Conservation (phyloP, 1,140 invertebrate genomes). For the Neoseiulus cucumeris region DNA sequence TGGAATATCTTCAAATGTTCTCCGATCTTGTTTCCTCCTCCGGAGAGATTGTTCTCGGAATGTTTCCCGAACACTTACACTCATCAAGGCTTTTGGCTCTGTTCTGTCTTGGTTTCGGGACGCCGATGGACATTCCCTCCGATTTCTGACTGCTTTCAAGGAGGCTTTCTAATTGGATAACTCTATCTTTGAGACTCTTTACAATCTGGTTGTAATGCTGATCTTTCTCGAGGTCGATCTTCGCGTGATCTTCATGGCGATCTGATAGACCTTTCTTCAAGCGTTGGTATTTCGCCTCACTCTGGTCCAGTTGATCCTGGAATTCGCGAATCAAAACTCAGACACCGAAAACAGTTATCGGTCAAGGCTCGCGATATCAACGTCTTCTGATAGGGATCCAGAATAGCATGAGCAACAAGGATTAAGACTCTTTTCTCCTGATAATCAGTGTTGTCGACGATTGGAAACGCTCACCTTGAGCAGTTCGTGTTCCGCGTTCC, state of each 20-base stretch:
- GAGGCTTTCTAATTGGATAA: constrained; percentile 37
- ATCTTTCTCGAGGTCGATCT: constrained; percentile 60
- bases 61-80: constrained; percentile 40
- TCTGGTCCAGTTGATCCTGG: not conserved
- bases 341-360: not conserved
- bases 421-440: too few relatives aligned
- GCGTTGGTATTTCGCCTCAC: not conserved
- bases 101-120: constrained; percentile 43
- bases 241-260: constrained; percentile 58
- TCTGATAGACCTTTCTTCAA: constrained; percentile 47
- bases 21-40: too few relatives aligned
- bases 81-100: constrained; percentile 18
- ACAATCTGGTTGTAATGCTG: constrained; percentile 68
- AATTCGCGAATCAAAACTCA: not conserved
- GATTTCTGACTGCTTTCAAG: constrained; percentile 59
- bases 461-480: not conserved
- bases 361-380: not conserved
- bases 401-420: too few relatives aligned
- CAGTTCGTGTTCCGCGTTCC: not conserved
- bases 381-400: not conserved
- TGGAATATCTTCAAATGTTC: constrained; percentile 12
- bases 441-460: too few relatives aligned
- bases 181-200: constrained; percentile 62
- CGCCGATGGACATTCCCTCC: constrained; percentile 57
- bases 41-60: too few relatives aligned